These are phyloP conservation scores for Acomys russatus DNA, from an alignment of 2,797 vertebrate species.

Conservation along the genomic window DNA sequence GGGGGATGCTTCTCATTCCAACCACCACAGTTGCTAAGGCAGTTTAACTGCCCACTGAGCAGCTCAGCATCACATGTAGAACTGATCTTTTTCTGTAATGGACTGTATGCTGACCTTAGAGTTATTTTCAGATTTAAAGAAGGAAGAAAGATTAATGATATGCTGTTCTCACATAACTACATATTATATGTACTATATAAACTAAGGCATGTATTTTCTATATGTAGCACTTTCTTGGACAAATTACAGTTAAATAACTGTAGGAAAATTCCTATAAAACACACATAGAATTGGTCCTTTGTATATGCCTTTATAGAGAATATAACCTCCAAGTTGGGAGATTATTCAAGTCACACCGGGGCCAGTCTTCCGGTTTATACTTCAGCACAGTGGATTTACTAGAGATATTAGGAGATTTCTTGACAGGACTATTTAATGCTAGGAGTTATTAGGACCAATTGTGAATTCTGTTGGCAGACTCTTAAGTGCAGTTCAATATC, in stretches of 20 bases:
- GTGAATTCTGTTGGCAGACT: constrained; percentile 68
- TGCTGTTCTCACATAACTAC: constrained; percentile 35
- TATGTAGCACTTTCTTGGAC: constrained; percentile 75
- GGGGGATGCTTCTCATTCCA: not conserved
- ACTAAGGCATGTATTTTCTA: constrained; percentile 73
- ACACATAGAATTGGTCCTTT: constrained; percentile 57
- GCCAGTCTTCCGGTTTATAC: constrained; percentile 72
- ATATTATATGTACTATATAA: constrained; percentile 13
- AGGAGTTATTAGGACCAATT: constrained; percentile 77
- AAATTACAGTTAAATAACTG: constrained; percentile 62
- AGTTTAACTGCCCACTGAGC: not conserved
- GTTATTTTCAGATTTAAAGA: constrained; percentile 59
- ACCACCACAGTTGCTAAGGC: not conserved
- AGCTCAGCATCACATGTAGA: not conserved
- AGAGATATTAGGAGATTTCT: constrained; percentile 71
- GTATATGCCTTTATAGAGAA: constrained; percentile 42
- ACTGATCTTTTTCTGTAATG: not conserved
- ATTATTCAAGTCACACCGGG: constrained; percentile 56
- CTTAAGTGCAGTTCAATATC: constrained; percentile 47
- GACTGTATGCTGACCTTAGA: constrained; percentile 27
- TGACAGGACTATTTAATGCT: constrained; percentile 73
- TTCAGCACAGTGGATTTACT: constrained; percentile 78
- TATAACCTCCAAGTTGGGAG: constrained; percentile 35
- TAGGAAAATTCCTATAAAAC: constrained; percentile 65
- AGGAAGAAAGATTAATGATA: constrained; percentile 75